A percentile compares a stretch with the other conserved stretches of the same genome.
phyloP scores from a whole-genome alignment of 2,797 vertebrate species.

The Sebastes variabilis region DNA sequence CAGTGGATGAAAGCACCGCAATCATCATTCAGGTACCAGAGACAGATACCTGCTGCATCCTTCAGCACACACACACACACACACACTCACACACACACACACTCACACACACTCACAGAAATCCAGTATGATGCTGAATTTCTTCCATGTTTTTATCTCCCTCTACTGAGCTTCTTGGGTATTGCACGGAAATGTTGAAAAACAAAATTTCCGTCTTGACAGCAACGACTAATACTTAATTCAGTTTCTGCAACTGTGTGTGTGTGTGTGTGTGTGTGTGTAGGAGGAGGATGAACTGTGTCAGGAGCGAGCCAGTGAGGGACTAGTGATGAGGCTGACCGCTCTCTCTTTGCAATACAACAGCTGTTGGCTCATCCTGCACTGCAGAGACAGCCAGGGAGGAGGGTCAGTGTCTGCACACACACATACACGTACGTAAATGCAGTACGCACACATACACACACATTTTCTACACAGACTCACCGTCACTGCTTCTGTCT shows the following conservation, averaged over 20 bases:
- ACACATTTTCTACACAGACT: background rate
- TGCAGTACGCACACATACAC: background rate
- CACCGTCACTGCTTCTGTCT: background rate
- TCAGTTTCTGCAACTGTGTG: slow-evolving; percentile 2
- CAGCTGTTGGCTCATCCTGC: slow-evolving; percentile 91
- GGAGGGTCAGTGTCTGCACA: slow-evolving; percentile 81
- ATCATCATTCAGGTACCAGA: slow-evolving; percentile 89
- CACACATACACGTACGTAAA: background rate
- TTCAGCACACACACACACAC: background rate
- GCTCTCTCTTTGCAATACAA: slow-evolving; percentile 92
- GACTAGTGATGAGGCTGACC: slow-evolving; percentile 85
- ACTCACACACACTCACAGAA: background rate
- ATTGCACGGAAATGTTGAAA: background rate
- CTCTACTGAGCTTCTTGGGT: background rate
- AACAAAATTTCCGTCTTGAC: background rate
- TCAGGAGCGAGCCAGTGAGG: slow-evolving; percentile 83
- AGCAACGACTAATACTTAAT: background rate
- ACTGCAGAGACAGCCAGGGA: slow-evolving; percentile 76
- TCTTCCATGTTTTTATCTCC: background rate
- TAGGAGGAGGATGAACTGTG: slow-evolving; percentile 85
- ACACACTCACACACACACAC: background rate
- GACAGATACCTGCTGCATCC: background rate
- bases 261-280: slow-evolving; percentile 32
- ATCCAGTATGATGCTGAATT: background rate
- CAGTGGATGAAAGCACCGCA: slow-evolving; percentile 89